Percentiles rank a stretch among this genome's conserved stretches.
Conservation (phyloP, 1,140 invertebrate species). For the Formica selysi region DNA sequence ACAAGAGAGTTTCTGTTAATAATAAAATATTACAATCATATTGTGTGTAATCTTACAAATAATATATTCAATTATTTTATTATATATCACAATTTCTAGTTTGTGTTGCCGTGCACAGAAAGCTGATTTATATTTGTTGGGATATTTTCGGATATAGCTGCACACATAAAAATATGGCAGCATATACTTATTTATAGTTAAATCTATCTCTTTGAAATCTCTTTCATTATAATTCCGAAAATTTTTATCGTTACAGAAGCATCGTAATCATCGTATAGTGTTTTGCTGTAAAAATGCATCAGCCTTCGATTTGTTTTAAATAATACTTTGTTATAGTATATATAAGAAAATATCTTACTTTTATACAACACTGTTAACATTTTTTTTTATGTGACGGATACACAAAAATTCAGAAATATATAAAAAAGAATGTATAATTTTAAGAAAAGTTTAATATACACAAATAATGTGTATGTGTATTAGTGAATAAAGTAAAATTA, state of each 20-base stretch:
- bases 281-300: conserved; percentile 59
- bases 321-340: conserved; percentile 57
- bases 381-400: not conserved
- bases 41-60: conserved; percentile 70
- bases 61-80: conserved; percentile 68
- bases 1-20: conserved; percentile 46
- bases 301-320: conserved; percentile 70
- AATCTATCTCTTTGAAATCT: conserved; percentile 37
- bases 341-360: conserved; percentile 71
- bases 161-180: conserved; percentile 37
- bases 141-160: conserved; percentile 21
- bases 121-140: conserved; percentile 60
- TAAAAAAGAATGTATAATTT: conserved; percentile 20
- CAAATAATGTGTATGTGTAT: not conserved
- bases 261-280: conserved; percentile 40
- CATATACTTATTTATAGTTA: conserved; percentile 34
- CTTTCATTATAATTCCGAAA: conserved; percentile 46
- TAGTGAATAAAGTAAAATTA: not conserved
- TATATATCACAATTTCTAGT: conserved; percentile 75
- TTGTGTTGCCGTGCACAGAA: conserved; percentile 67
- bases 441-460: conserved; percentile 4
- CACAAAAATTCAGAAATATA: conserved; percentile 16
- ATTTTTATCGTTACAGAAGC: conserved; percentile 43
- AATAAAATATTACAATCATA: conserved; percentile 66
- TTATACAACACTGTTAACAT: conserved; percentile 42